phyloP scores from a whole-genome alignment of 2,113 vertebrate species.

The Sapayoa aenigma region DNA sequence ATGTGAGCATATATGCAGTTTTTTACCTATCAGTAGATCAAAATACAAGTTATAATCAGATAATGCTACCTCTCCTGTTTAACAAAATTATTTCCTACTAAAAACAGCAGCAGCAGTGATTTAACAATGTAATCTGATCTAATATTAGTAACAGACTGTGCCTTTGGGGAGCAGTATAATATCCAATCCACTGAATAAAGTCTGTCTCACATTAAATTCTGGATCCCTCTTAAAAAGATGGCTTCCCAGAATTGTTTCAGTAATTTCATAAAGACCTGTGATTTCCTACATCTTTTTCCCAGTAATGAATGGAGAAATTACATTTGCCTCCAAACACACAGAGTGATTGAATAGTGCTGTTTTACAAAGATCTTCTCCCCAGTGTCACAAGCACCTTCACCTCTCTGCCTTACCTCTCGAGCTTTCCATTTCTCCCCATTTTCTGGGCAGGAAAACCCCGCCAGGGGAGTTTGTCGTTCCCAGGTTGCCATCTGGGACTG shows the following conservation, averaged over 20 bases:
- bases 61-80: neutral
- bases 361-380: neutral
- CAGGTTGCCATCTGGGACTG: neutral
- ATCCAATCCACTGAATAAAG: neutral
- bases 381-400: neutral
- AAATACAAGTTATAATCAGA: neutral
- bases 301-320: neutral
- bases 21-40: neutral
- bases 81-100: constrained; percentile 36
- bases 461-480: neutral
- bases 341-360: neutral
- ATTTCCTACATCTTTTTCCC: neutral
- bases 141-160: constrained; percentile 39
- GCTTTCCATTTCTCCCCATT: neutral
- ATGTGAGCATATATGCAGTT: neutral
- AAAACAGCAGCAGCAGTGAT: constrained; percentile 13
- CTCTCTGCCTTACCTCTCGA: neutral
- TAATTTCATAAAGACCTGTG: neutral
- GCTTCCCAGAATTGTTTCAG: constrained; percentile 30
- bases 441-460: neutral
- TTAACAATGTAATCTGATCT: constrained; percentile 53
- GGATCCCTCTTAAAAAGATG: constrained; percentile 7
- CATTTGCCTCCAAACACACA: neutral
- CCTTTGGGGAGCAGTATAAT: constrained; percentile 18
- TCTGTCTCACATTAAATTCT: neutral